phyloP scores from a whole-genome alignment of 2,797 vertebrate genomes.

The Ctenopoma multispine region DNA sequence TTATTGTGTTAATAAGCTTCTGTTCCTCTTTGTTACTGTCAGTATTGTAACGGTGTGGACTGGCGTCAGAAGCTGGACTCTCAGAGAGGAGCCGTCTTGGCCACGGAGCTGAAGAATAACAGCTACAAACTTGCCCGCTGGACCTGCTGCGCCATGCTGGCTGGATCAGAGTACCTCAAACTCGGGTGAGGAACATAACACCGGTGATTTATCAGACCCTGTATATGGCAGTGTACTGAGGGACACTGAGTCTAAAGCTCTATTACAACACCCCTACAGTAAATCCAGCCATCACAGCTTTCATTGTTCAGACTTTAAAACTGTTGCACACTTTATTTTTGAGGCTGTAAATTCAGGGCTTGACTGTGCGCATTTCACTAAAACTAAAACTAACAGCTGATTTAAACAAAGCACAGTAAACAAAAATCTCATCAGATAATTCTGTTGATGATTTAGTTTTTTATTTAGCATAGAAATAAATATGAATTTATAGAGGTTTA shows the following conservation, averaged over 20 bases:
- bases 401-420: too few species aligned
- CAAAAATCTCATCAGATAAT: too few species aligned
- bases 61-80: slow-evolving; percentile 99
- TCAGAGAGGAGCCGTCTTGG: slow-evolving; percentile 96
- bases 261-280: too few species aligned
- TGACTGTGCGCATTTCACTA: too few species aligned
- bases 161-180: slow-evolving; percentile 96
- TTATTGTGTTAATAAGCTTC: not conserved
- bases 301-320: too few species aligned
- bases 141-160: slow-evolving; percentile 96
- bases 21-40: not conserved
- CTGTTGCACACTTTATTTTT: too few species aligned
- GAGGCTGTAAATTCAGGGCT: too few species aligned
- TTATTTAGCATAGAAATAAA: too few species aligned
- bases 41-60: slow-evolving; percentile 98
- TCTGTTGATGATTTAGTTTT: too few species aligned
- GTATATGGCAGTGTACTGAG: rapidly evolving
- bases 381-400: too few species aligned
- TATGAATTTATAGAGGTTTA: too few species aligned
- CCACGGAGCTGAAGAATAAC: slow-evolving; percentile 99
- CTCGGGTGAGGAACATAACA: slow-evolving; percentile 76
- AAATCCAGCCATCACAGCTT: too few species aligned
- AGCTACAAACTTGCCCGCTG: slow-evolving; percentile 98
- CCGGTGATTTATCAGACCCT: rapidly evolving
- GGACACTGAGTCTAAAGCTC: not conserved